phyloP scores from a whole-genome alignment of 2,113 vertebrate species.

The Apodemus sylvaticus region DNA sequence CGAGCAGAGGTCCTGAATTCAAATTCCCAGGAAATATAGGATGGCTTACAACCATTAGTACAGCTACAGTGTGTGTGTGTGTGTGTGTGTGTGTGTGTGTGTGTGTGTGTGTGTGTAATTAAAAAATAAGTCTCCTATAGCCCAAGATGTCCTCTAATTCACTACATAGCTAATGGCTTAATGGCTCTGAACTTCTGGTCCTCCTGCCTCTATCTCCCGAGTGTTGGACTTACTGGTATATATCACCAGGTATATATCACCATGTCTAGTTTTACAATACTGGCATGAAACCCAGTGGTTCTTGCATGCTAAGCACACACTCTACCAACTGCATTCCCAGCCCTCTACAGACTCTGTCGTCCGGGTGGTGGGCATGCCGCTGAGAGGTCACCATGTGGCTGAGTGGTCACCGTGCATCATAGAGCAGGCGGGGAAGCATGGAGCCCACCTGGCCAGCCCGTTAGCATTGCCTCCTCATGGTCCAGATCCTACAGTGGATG shows the following conservation, averaged over 20 bases:
- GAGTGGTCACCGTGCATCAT: background rate
- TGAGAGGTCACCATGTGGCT: no score
- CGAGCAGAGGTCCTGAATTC: no score
- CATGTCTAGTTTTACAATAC: background rate
- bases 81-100: no score
- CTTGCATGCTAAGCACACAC: background rate
- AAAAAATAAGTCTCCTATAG: background rate
- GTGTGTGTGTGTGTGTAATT: no score
- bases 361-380: rapidly evolving
- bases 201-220: background rate
- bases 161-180: background rate
- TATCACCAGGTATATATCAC: no score
- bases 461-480: background rate
- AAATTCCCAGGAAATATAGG: no score
- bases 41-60: no score
- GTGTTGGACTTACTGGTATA: background rate
- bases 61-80: no score
- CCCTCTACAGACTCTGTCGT: background rate
- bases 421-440: no score
- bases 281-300: background rate
- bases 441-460: background rate
- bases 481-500: background rate
- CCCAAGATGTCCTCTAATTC: background rate
- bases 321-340: background rate
- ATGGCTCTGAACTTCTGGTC: background rate